These are phyloP conservation scores for Melanitta fusca DNA, from an alignment of 2,797 vertebrate genomes.

Conservation along the genomic window DNA sequence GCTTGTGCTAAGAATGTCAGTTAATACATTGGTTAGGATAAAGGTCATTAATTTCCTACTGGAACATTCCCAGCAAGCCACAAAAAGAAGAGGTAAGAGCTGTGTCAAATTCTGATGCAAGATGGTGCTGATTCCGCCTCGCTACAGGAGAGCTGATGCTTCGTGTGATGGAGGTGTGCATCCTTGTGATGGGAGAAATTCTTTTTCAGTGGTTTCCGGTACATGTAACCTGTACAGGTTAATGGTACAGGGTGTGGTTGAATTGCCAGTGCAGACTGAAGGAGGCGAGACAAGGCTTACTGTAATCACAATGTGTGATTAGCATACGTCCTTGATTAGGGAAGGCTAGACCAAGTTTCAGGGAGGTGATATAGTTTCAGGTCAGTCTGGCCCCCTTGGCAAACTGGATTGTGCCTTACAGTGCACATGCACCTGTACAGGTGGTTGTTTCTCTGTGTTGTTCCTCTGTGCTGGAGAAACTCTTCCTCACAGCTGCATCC, in stretches of 20 bases:
- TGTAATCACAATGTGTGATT: neutral
- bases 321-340: neutral
- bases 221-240: neutral
- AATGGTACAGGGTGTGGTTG: neutral
- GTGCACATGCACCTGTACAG: neutral
- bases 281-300: neutral
- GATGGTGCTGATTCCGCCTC: neutral
- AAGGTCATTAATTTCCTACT: neutral
- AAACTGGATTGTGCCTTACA: neutral
- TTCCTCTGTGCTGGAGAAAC: neutral
- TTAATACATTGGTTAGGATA: neutral
- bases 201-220: neutral
- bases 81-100: neutral
- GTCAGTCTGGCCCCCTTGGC: neutral
- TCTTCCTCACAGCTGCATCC: neutral
- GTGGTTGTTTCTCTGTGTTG: too few species aligned
- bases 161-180: neutral
- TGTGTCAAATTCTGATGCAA: neutral
- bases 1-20: neutral
- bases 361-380: neutral
- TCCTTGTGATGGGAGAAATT: neutral
- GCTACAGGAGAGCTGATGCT: neutral
- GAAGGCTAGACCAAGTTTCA: neutral
- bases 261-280: neutral
- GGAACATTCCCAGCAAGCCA: accelerated